Evolutionary conservation across 92 coral and sea anemone species (phyloP), one percentile per base, ranked within the genome.

Genomic region (Desmophyllum pertusum): DNA sequence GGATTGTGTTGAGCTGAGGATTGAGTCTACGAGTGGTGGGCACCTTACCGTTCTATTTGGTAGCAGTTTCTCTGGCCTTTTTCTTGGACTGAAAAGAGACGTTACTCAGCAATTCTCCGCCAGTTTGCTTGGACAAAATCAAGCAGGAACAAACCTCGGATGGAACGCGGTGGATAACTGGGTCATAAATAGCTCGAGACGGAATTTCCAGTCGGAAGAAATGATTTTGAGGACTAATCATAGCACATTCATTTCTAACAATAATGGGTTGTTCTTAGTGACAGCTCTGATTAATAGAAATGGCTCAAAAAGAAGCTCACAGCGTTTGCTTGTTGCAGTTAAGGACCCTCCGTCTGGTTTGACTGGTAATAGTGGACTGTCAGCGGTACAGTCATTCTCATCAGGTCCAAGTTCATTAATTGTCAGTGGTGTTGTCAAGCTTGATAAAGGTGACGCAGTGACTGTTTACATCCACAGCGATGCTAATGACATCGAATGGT

Each of bases 61-160:
- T 5, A 89, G 90, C 64, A 86, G 93, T 48, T 90, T 81, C 73
- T 90, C 93, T 0, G 73, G 83, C 48, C 70, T 90, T 30, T 86
- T 86, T 33, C 78, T 86, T 38, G 72, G 86, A 17, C 21, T 21
- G 4, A 48, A 23, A 37, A 37, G 10, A 37, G 82, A 77, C 23
- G 33, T 15, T 38, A 43, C 64, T 36, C 43, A 62, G 37, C 80
- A 29, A 35, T 67, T 81, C 52, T 85, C 85, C 2, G 81, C 61
- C 55, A 85, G 66, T 21, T 76, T 86, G 21, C 75, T 62, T 51
- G 40, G 31, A 25, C 76, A 71, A 7, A 46, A 72, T 39, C 57
- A 81, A 70, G 59, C 67, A 63, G 81, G 55, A 40, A 55, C 65
- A 11, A 13, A 78, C 23, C 51, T 73, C 15, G 93, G 90, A 38